Conservation (phyloP, 2,797 vertebrate species). For the Lacerta bilineata region DNA sequence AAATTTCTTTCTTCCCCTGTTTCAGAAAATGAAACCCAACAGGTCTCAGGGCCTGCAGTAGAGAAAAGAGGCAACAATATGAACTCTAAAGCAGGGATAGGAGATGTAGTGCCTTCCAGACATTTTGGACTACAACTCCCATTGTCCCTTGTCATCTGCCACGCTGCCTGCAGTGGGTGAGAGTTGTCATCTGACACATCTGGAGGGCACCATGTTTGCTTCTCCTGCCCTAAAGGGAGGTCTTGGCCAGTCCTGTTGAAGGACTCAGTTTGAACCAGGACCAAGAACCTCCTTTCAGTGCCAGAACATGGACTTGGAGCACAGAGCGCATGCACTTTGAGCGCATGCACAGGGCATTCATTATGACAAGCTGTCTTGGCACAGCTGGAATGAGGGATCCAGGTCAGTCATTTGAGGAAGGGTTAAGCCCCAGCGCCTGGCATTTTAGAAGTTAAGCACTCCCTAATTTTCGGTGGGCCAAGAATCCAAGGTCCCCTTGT, state of each 20-base stretch:
- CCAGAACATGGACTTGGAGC: not conserved
- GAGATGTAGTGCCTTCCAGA: no score
- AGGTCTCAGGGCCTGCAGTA: not conserved
- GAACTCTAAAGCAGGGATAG: not conserved
- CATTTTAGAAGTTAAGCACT: not conserved
- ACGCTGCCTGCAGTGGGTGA: no score
- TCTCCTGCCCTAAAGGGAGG: not conserved
- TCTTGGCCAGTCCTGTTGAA: not conserved
- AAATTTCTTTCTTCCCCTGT: not conserved
- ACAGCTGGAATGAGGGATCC: not conserved
- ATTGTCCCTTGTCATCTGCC: no score
- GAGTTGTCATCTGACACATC: no score
- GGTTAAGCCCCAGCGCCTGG: not conserved
- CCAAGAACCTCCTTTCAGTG: not conserved
- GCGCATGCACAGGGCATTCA: not conserved
- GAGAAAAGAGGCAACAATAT: no score
- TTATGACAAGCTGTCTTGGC: no score
- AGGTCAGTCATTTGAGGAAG: not conserved
- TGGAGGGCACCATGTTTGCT: no score
- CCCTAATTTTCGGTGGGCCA: not conserved
- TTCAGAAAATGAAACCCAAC: not conserved
- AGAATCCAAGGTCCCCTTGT: not conserved
- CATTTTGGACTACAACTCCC: no score
- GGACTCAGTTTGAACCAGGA: not conserved
- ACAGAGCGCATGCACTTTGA: not conserved